Conservation (phyloP, 1,140 invertebrate genomes). For the Halictus rubicundus region DNA sequence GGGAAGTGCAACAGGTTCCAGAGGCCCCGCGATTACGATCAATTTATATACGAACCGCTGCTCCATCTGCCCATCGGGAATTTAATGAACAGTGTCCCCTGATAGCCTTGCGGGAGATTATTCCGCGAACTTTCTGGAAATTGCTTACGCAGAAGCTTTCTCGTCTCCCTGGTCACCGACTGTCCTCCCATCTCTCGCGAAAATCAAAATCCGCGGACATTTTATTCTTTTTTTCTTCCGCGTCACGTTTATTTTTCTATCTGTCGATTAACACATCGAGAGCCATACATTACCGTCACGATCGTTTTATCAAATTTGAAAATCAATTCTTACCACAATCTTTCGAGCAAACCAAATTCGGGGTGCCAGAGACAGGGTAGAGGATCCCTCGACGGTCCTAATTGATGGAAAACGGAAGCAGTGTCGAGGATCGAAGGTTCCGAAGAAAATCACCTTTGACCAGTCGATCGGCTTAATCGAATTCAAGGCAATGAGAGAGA, state of each 20-base stretch:
- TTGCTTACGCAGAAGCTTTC: neutral
- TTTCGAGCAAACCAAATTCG: too few relatives aligned
- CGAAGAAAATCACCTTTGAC: conserved; percentile 42
- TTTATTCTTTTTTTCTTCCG: too few relatives aligned
- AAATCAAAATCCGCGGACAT: too few relatives aligned
- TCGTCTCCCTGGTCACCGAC: neutral
- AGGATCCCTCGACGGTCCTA: too few relatives aligned
- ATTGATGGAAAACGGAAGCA: neutral
- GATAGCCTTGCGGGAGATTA: neutral
- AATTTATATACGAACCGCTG: conserved; percentile 9
- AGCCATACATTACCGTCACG: too few relatives aligned
- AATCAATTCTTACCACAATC: too few relatives aligned
- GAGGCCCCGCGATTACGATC: conserved; percentile 14
- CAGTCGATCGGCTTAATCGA: conserved; percentile 21
- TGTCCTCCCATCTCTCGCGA: too few relatives aligned
- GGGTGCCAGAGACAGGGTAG: too few relatives aligned
- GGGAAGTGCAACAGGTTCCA: conserved; percentile 41
- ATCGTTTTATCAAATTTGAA: too few relatives aligned
- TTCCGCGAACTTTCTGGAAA: neutral
- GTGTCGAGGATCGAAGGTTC: neutral
- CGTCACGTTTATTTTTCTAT: too few relatives aligned
- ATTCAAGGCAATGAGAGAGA: conserved; percentile 14
- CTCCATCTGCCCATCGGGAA: neutral
- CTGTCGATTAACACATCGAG: too few relatives aligned
- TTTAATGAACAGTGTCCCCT: neutral